Base-by-base conservation (phyloP, 2,113 vertebrate genomes). In the Plecotus auritus region DNA sequence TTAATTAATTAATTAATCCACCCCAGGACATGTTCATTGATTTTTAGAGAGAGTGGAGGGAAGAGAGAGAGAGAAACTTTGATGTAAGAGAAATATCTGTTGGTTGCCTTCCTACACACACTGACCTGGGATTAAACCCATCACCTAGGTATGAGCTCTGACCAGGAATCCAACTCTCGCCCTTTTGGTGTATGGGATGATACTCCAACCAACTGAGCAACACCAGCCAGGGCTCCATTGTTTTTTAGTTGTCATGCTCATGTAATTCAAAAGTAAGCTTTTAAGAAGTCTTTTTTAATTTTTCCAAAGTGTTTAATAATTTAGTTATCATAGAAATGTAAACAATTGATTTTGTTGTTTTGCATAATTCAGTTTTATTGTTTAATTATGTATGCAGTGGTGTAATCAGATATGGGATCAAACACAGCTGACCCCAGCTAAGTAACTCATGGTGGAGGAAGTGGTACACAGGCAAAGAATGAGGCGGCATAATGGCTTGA, bases 231-330 rank as follows among this genome's bases (percentile, higher is more conserved):
- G 28, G 20, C 32, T 83, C 30, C 18, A 40, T 0, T 30, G 16
- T 88, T 91, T 54, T 76, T 92, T 70, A 59, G 37, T 84, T 76
- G 51, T 74, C 49, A 51, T 28, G 30, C 22, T 22, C 18, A 37
- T 28, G 28, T 49, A 93, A 74, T 93, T 86, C 26, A 87, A 83
- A 96, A 88, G 64, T 69, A 91, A 49, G 78, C 85, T 82, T 94
- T 69, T 67, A 85, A 51, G 64, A 66, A 47, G 23, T 70, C 16
- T 59, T 45, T 82, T 47, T 70, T n/a, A 80, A 28, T 85, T 95
- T 87, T 77, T 61, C 23, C 9, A 4, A 69, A 95, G 37, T 67
- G 47, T 81, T 85, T 85, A 64, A 23, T 85, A 64, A 23, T 90
- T 95, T 51, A 47, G 40, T 76, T 77, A 37, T 91, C 59, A 28